Percentiles rank a stretch among this genome's conserved stretches.
Evolutionary conservation across 92 coral and sea anemone genomes (phyloP).

Genomic region (Blastomussa wellsi): DNA sequence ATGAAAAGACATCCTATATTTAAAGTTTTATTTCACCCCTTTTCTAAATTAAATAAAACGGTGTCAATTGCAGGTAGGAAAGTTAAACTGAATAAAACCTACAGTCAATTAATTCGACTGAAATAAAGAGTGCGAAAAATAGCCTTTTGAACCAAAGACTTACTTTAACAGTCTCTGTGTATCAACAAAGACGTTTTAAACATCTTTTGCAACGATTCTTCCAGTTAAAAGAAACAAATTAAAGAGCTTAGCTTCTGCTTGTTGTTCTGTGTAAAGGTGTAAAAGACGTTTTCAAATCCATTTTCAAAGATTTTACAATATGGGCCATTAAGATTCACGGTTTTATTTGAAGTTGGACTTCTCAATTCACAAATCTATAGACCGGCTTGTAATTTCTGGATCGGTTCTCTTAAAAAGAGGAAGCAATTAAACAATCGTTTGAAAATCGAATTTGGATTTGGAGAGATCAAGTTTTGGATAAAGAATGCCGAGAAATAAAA

Average conservation of each 20-base stretch:
- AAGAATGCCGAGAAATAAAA: neutral
- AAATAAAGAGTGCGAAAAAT: neutral
- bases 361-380: neutral
- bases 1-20: neutral
- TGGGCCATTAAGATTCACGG: neutral
- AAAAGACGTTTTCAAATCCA: neutral
- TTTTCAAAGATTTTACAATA: neutral
- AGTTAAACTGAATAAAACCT: neutral
- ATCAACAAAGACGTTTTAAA: neutral
- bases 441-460: neutral
- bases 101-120: neutral
- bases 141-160: neutral
- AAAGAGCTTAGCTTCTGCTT: neutral
- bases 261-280: neutral
- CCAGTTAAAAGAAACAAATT: neutral
- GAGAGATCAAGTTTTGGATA: neutral
- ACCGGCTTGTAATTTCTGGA: neutral
- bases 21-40: neutral
- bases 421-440: neutral
- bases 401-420: neutral
- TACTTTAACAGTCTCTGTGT: neutral
- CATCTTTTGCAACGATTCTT: neutral
- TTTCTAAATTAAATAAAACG: neutral
- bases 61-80: neutral
- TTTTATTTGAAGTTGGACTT: neutral